phyloP scores from a whole-genome alignment of 2,888 invertebrate genomes.

The Empis stercorea region DNA sequence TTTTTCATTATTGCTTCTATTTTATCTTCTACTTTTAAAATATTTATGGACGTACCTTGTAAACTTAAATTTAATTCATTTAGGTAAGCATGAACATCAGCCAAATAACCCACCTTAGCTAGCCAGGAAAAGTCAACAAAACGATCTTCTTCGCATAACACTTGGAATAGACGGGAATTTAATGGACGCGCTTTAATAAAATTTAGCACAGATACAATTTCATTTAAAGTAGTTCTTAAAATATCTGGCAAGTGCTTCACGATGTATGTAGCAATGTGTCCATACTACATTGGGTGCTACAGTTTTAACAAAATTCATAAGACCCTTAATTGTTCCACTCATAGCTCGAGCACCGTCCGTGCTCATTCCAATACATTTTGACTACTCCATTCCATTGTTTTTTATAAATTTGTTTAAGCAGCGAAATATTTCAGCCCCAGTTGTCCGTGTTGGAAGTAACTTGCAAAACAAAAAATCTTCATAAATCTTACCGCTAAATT shows the following conservation, averaged over 20 bases:
- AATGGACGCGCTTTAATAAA: neutral
- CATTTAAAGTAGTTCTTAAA: neutral
- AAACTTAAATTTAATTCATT: too few relatives aligned
- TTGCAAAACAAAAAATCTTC: too few relatives aligned
- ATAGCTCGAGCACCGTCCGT: neutral
- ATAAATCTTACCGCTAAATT: too few relatives aligned
- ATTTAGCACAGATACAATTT: neutral
- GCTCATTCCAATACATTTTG: neutral
- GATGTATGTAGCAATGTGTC: neutral
- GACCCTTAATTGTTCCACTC: neutral
- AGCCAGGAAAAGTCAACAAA: too few relatives aligned
- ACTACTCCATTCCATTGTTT: neutral
- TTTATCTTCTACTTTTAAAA: too few relatives aligned
- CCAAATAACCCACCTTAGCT: too few relatives aligned
- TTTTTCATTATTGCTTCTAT: too few relatives aligned
- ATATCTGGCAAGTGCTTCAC: neutral
- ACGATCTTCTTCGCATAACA: too few relatives aligned
- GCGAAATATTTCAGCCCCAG: too few relatives aligned
- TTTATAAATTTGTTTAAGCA: neutral
- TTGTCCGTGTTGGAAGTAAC: too few relatives aligned
- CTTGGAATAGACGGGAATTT: neutral
- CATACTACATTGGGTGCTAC: neutral
- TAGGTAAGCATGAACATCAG: too few relatives aligned
- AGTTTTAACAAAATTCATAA: neutral
- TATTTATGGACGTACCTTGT: too few relatives aligned